A percentile compares a stretch with the other conserved stretches of the same genome.
These are phyloP conservation scores for Malurus elegans DNA, from an alignment of 2,113 vertebrate species.

Conservation along the genomic window DNA sequence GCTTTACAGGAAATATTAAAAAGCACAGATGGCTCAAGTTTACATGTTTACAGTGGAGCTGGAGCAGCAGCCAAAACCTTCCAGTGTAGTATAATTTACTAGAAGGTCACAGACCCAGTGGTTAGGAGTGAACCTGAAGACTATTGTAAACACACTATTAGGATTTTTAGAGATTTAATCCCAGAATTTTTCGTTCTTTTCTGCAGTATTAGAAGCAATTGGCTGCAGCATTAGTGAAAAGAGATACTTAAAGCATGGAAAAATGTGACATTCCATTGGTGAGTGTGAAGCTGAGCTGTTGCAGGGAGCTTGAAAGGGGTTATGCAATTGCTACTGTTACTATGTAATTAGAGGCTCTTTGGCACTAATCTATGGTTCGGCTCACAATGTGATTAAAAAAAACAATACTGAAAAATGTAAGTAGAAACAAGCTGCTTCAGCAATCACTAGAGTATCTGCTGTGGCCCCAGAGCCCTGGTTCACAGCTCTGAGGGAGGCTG, in stretches of 20 bases:
- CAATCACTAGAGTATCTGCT: not conserved
- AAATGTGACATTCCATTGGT: constrained; percentile 13
- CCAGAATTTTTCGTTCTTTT: not conserved
- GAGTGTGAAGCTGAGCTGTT: not conserved
- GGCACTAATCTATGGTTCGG: not conserved
- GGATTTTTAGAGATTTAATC: constrained; percentile 39
- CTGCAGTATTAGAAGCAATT: constrained; percentile 35
- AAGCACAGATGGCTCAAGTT: constrained; percentile 73
- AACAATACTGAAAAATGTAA: not conserved
- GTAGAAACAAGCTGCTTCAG: constrained; percentile 27
- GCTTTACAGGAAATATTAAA: constrained; percentile 72
- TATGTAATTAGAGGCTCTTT: constrained; percentile 59
- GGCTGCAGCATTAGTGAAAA: constrained; percentile 35
- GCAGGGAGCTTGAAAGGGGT: not conserved
- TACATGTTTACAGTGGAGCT: constrained; percentile 65
- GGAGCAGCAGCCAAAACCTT: constrained; percentile 58
- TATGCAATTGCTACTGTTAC: constrained; percentile 50
- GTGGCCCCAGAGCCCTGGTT: not conserved
- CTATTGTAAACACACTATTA: constrained; percentile 39
- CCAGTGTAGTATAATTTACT: constrained; percentile 55
- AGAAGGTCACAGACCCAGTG: constrained; percentile 57
- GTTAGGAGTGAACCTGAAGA: constrained; percentile 47
- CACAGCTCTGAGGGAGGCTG: not conserved
- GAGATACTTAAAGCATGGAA: constrained; percentile 44
- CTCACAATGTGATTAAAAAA: constrained; percentile 19